Conservation (phyloP, 2,113 vertebrate species). For the Setophaga kirtlandii region DNA sequence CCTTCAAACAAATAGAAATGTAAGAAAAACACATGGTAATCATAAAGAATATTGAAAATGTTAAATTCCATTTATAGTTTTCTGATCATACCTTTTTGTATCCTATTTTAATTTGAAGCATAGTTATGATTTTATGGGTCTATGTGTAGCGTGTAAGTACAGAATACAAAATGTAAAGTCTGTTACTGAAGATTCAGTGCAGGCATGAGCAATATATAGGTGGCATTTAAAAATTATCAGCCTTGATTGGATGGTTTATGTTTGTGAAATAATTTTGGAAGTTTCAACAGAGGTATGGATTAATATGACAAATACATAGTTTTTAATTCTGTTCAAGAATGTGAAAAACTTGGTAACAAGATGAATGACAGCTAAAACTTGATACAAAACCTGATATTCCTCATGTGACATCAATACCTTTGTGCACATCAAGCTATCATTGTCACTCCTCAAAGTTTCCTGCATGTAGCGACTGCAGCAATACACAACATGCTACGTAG, state of each 20-base stretch:
- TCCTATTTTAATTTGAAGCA: not conserved
- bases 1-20: not conserved
- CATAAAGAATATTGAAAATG: slow-evolving; percentile 6
- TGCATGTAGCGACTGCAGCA: not conserved
- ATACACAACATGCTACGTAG: not conserved
- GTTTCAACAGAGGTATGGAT: not conserved
- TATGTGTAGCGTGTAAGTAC: not conserved
- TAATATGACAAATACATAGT: not conserved
- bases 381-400: not conserved
- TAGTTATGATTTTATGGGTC: not conserved
- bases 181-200: not conserved
- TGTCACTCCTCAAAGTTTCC: slow-evolving; percentile 9
- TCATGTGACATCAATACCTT: slow-evolving; percentile 6
- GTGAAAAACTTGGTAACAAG: not conserved
- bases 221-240: not conserved
- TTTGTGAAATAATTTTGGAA: slow-evolving; percentile 37
- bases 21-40: not conserved
- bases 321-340: slow-evolving; percentile 22
- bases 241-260: not conserved
- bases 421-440: not conserved
- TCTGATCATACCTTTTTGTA: not conserved
- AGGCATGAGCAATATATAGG: not conserved
- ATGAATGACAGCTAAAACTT: not conserved
- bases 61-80: not conserved
- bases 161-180: not conserved